A percentile compares a stretch with the other conserved stretches of the same genome.
Conservation (phyloP, 92 coral and sea anemone genomes). For the Pocillopora meandrina region DNA sequence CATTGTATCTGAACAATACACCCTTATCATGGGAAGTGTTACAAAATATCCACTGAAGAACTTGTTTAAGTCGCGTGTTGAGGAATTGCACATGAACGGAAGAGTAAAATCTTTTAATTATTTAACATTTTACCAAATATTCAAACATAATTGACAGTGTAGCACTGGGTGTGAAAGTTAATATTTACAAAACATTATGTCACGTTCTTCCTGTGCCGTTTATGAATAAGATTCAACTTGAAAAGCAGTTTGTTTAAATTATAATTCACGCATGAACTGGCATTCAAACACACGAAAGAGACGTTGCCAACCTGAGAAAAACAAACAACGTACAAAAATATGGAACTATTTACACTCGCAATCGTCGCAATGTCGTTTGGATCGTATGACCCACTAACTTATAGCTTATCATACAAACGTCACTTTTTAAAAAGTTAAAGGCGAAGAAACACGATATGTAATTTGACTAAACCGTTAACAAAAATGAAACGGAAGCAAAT, state of each 20-base stretch:
- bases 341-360: neutral
- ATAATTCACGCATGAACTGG: neutral
- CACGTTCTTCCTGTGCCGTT: neutral
- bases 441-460: no score
- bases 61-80: neutral
- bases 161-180: slow-evolving; percentile 28
- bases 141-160: slow-evolving; percentile 15
- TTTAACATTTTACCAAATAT: slow-evolving; percentile 6
- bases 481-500: neutral
- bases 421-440: no score
- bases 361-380: no score
- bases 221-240: neutral
- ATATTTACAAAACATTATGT: slow-evolving; percentile 13
- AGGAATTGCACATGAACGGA: neutral
- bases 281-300: neutral
- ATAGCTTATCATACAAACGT: no score
- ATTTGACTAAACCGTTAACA: no score
- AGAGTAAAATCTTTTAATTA: no score
- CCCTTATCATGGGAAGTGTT: no score
- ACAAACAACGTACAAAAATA: slow-evolving; percentile 1
- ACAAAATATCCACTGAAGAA: no score
- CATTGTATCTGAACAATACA: no score
- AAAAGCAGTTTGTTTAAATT: neutral
- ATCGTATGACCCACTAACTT: no score
- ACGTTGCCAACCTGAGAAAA: neutral